Evolutionary conservation across 1,140 invertebrate species (phyloP).

Genomic region (Bombus balteatus): DNA sequence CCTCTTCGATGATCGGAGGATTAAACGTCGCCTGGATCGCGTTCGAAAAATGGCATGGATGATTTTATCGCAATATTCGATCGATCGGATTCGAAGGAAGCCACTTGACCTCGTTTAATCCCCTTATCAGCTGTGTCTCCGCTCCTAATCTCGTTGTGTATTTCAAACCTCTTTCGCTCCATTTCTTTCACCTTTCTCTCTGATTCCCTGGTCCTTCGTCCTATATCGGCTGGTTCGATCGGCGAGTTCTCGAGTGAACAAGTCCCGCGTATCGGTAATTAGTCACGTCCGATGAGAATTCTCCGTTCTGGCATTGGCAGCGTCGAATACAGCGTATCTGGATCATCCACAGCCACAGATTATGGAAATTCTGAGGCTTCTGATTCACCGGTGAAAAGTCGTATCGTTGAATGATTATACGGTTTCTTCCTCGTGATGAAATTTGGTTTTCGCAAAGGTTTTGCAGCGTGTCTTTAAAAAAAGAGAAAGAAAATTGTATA

Average conservation of each 20-base stretch:
- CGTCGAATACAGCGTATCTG: constrained; percentile 14
- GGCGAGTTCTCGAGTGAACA: background rate
- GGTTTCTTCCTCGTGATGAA: constrained; percentile 4
- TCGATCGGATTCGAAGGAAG: constrained; percentile 37
- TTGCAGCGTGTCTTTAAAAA: background rate
- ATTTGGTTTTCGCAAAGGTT: background rate
- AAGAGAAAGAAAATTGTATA: too few species aligned
- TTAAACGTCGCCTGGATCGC: constrained; percentile 14
- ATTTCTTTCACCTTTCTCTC: constrained; percentile 12
- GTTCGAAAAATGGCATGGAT: background rate
- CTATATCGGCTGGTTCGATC: constrained; percentile 5
- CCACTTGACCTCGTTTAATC: constrained; percentile 49
- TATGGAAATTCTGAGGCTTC: constrained; percentile 39
- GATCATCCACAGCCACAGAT: constrained; percentile 25
- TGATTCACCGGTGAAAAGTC: constrained; percentile 21
- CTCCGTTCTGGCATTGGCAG: constrained; percentile 22
- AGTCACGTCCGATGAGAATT: constrained; percentile 8
- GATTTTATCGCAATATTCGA: constrained; percentile 46
- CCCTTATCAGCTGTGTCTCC: constrained; percentile 44
- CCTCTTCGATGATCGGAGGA: background rate
- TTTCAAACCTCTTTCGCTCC: constrained; percentile 12
- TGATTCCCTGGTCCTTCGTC: background rate
- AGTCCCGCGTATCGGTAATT: constrained; percentile 20
- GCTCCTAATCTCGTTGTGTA: constrained; percentile 47
- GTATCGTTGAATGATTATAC: constrained; percentile 3